A percentile compares a stretch with the other conserved stretches of the same genome.
These are phyloP conservation scores for Coendou prehensilis DNA, from an alignment of 2,797 vertebrate species.

Conservation along the genomic window DNA sequence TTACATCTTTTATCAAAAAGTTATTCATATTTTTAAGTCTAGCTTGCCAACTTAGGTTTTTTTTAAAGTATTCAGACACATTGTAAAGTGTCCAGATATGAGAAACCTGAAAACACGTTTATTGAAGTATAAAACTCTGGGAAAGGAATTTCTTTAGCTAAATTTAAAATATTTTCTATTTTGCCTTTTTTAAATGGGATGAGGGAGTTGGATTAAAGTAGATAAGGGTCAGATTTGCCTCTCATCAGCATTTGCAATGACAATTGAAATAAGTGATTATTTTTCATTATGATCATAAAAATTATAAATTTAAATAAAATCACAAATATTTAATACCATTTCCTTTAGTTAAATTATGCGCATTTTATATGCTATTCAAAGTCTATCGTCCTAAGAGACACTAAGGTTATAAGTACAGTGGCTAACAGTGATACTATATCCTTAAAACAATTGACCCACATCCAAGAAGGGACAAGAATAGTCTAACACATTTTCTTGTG, in stretches of 20 bases:
- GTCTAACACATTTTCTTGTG: conserved; percentile 12
- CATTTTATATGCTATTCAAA: background rate
- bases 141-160: conserved; percentile 32
- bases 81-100: background rate
- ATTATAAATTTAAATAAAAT: background rate
- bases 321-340: conserved; percentile 27
- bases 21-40: conserved; percentile 30
- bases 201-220: background rate
- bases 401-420: background rate
- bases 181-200: conserved; percentile 27
- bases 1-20: conserved; percentile 26
- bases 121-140: conserved; percentile 9
- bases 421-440: background rate
- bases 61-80: background rate
- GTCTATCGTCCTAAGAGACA: conserved; percentile 15
- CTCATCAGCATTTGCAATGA: background rate
- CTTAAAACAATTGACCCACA: conserved; percentile 14
- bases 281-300: background rate
- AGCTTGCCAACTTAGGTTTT: conserved; percentile 12
- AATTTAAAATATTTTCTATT: conserved; percentile 63
- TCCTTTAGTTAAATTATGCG: background rate
- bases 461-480: background rate
- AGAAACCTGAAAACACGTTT: conserved; percentile 10
- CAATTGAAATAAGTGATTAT: conserved; percentile 56
- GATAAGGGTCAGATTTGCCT: conserved; percentile 11